These are phyloP conservation scores for Erebia aethiops DNA, from an alignment of 2,888 invertebrate species.

Conservation along the genomic window DNA sequence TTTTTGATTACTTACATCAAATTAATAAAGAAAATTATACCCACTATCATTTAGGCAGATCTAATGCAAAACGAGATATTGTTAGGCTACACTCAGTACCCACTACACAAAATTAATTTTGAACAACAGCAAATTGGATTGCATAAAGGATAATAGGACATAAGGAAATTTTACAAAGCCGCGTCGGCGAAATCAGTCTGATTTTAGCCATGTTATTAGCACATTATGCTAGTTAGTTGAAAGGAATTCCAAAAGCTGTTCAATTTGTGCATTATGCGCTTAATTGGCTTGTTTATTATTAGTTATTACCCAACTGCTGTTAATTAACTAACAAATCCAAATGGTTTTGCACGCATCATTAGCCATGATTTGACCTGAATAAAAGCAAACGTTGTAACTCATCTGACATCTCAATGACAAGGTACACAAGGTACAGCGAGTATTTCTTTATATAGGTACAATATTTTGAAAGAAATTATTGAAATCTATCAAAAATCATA, in stretches of 20 bases:
- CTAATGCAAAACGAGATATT: no score
- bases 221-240: slow-evolving; percentile 1
- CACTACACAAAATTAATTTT: no score
- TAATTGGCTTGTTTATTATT: slow-evolving; percentile 31
- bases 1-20: neutral
- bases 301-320: slow-evolving; percentile 27
- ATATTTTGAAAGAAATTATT: no score
- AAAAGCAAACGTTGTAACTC: slow-evolving; percentile 15
- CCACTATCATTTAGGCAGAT: no score
- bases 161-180: neutral
- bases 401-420: slow-evolving; percentile 16
- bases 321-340: slow-evolving; percentile 36
- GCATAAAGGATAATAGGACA: neutral
- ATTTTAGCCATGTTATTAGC: neutral
- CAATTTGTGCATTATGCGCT: slow-evolving; percentile 29
- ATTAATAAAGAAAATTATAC: no score
- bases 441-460: neutral
- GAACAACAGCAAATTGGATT: no score
- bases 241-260: slow-evolving; percentile 25
- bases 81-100: no score
- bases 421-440: neutral
- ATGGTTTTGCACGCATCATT: slow-evolving; percentile 38
- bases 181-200: neutral
- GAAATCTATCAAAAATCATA: neutral
- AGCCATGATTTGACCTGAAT: slow-evolving; percentile 24